Base-by-base conservation (phyloP, 2,113 vertebrate genomes). In the Dromiciops gliroides region DNA sequence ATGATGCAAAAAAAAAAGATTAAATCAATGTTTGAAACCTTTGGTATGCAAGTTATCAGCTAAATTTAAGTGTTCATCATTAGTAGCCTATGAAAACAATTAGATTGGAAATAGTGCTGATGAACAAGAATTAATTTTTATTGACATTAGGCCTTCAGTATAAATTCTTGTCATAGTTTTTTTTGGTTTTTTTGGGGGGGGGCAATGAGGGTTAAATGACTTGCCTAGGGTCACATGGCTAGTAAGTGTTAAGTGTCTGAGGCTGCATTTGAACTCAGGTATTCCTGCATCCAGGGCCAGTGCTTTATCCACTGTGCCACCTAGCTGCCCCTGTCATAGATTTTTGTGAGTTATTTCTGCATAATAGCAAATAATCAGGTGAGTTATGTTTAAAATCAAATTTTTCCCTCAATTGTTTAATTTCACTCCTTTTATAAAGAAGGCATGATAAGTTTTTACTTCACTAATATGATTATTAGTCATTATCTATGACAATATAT, bases 351-450 rank as follows among this genome's bases (percentile, higher is more conserved):
- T 44, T 37, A 37, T 92, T 48, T 93, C 44, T 60, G 5, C 3
- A 37, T 90, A 83, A 23, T 8, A 51, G 52, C 89, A 94, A 53
- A 48, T 12, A 92, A 95, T 26, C 3, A 0, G 28, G 5, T 24
- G 60, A 51, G 31, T 50, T n/a, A 93, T 48, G 67, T 93, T 94
- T 94, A 52, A 83, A 91, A 93, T 89, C 8, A 93, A 51, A 92
- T 8, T 14, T 8, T 22, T 24, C 9, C 25, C 4, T 44, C 50
- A 49, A n/a, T 25, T 44, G 5, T 22, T 93, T 89, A 11, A 48
- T n/a, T 93, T 67, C 50, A 50, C 89, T 83, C 48, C 37, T 56
- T 50, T 94, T 2, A 60, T 91, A 48, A 51, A 91, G 6, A 0
- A 89, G 50, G 50, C 0, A n/a, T 26, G 49, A 22, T n/a, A 52